Base-by-base conservation (phyloP, 2,797 vertebrate genomes). In the Rhinophrynus dorsalis region DNA sequence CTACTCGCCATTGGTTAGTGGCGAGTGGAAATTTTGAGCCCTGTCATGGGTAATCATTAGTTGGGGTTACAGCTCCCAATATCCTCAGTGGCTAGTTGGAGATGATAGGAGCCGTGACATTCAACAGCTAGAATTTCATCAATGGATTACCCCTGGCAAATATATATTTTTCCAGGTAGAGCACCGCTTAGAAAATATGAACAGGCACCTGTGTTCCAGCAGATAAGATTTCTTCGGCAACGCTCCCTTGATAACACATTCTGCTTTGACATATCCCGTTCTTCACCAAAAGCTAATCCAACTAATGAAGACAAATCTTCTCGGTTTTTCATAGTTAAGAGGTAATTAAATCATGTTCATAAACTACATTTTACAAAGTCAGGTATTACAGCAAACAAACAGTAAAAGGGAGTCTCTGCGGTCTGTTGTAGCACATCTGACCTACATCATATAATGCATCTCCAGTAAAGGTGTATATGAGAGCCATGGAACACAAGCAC, bases 391-490 rank as follows among this genome's bases (percentile, higher is more conserved):
- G 13, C 40, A 29, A 55, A 17, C 21, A 54, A 18, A 35, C 45
- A 6, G 26, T 47, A 47, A 71, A 56, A 8, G 26, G 40, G 8
- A 33, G 30, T 69, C 37, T 32, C 10, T 15, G 11, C 24, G 23
- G 32, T 20, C 44, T 42, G 17, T 51, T 50, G 50, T 6, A n/a
- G 15, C 20, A 7, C 26, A 64, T 72, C 33, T 65, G 68, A 72
- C 68, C 60, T 65, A 72, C 18, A 48, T 38, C 68, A 24, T 50
- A 51, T 58, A 72, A 29, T 29, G 52, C 32, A 23, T 27, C 38
- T 38, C 32, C 38, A 15, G 51, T 59, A 58, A 51, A 71, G 52
- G 40, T 57, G 57, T 65, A 71, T 71, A 50, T 57, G 54, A 57
- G 68, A 57, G 13, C 42, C 40, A 33, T 32, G 42, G 52, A 33